phyloP scores from a whole-genome alignment of 2,888 invertebrate species.

The Dioctria rufipes region DNA sequence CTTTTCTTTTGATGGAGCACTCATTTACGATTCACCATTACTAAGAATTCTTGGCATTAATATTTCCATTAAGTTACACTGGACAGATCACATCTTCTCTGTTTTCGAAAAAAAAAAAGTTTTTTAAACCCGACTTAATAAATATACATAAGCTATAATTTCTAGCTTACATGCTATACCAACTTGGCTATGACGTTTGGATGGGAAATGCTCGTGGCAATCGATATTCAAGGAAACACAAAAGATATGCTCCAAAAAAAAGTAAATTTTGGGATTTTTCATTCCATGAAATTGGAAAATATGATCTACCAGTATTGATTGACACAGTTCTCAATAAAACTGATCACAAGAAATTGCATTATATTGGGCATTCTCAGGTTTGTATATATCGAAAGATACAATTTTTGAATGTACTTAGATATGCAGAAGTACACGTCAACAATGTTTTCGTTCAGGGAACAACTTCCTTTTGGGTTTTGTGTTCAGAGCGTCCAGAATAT shows the following conservation, averaged over 20 bases:
- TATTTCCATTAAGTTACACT: no score
- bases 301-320: constrained; percentile 70
- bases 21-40: no score
- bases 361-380: constrained; percentile 70
- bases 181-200: constrained; percentile 71
- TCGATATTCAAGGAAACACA: constrained; percentile 70
- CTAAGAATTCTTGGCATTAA: no score
- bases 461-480: constrained; percentile 79
- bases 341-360: constrained; percentile 67
- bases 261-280: constrained; percentile 71
- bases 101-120: no score
- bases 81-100: no score
- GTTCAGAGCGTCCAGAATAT: constrained; percentile 77
- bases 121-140: no score
- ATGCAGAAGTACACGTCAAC: constrained; percentile 66
- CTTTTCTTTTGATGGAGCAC: no score
- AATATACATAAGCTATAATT: neutral
- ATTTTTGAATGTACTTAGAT: neutral
- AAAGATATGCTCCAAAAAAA: constrained; percentile 67
- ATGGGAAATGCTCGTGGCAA: constrained; percentile 71
- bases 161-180: constrained; percentile 70
- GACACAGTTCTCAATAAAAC: constrained; percentile 69
- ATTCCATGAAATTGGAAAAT: constrained; percentile 70
- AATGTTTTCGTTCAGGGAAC: constrained; percentile 73
- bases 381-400: neutral